Base-by-base conservation (phyloP, 1,140 invertebrate genomes). In the Limonius californicus region DNA sequence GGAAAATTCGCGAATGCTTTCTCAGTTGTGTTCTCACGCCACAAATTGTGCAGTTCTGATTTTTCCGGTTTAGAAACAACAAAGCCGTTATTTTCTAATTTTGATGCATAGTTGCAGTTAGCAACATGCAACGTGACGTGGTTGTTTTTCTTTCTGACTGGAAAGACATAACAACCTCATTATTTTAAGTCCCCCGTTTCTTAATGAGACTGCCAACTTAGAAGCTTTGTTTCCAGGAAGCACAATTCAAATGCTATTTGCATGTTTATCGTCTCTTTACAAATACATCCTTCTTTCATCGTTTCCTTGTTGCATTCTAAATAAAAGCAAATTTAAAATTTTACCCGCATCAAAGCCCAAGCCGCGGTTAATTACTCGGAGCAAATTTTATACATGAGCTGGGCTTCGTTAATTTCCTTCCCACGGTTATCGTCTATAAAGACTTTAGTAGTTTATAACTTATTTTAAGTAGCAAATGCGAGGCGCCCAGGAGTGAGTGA, bases 371-470 rank as follows among this genome's bases (percentile, higher is more conserved):
- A 39, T 39, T 39, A 39, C 8, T 39, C 35, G 35, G 2, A 39
- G 35, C 35, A n/a, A 9, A 39, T 12, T 39, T 39, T 39, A 3
- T 27, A 27, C 23, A 27, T 27, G 23, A 54, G 53, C 43, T 54
- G 54, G 59, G 8, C 47, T 35, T 61, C 59, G 54, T 61, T 61
- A 61, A 50, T 61, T 61, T 54, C 59, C 42, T 50, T 61, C 59
- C 42, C 58, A 47, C 54, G 39, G 54, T 54, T 61, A 11, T 39
- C n/a, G 11, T 39, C 8, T 6, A 39, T 39, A 39, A 9, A 12
- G 35, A 12, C 8, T 14, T 39, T 39, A n/a, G 2, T 39, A 12
- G 8, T 39, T 12, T 39, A 12, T 39, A 39, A 39, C 35, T 39
- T 39, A 39, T 39, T 27, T 27, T 27, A 27, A 27, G 3, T 4